Base-by-base conservation (phyloP, 1,140 invertebrate species). In the Callitettix versicolor region DNA sequence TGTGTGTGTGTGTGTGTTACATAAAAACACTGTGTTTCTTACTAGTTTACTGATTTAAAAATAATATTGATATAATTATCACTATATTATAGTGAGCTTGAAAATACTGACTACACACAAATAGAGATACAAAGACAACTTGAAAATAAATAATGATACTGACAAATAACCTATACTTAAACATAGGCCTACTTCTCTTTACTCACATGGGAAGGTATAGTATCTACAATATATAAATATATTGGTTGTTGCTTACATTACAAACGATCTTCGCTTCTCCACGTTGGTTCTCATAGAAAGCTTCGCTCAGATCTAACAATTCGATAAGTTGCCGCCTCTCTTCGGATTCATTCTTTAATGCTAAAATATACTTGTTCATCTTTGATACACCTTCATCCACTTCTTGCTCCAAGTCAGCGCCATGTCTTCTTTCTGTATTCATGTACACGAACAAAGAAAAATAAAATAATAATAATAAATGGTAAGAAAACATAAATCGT, bases 231-330 rank as follows among this genome's bases (percentile, higher is more conserved):
- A n/a, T n/a, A n/a, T n/a, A n/a, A n/a, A n/a, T n/a, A n/a, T n/a
- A n/a, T n/a, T n/a, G n/a, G n/a, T 30, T 30, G 18, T 11, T 58
- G 82, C 83, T 85, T 75, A 92, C 90, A 78, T 90, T 90, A 38
- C 84, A 86, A 22, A 95, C 91, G 63, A 93, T 84, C 77, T 91
- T 95, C 2, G 92, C 91, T 77, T 95, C 91, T 22, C 85, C 84
- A 49, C 84, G 78, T 69, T 95, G 91, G 15, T 84, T 88, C 53
- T 89, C 86, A 70, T 95, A 92, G 71, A 89, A 95, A 51, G 85
- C 80, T 63, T 90, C 84, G 17, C 86, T 85, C 47, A 87, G 83
- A 51, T 86, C 82, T 24, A 95, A 65, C 15, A 86, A 65, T 7
- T 84, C 81, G 44, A 94, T 73, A 30, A 95, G 71, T 21, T 81